These are phyloP conservation scores for Himalopsyche phryganea DNA, from an alignment of 1,140 invertebrate species.

Conservation along the genomic window DNA sequence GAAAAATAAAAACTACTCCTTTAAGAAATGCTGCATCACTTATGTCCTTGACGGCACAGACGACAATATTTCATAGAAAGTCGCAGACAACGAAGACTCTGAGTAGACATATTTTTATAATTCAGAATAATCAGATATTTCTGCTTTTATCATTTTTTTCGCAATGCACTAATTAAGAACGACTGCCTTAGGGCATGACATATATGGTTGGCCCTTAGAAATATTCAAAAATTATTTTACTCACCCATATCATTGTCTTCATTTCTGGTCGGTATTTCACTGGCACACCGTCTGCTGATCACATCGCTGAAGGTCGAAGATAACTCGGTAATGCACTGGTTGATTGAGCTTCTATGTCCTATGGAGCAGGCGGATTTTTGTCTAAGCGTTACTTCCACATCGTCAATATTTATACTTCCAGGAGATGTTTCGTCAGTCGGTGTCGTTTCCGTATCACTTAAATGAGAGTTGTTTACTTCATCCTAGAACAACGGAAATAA, in stretches of 20 bases:
- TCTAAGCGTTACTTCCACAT: constrained; percentile 45
- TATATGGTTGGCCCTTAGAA: no score
- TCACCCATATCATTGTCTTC: constrained; percentile 19
- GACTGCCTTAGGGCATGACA: no score
- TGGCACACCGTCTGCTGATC: constrained; percentile 44
- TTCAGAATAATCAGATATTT: no score
- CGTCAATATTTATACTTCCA: constrained; percentile 34
- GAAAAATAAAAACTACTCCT: no score
- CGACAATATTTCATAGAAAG: no score
- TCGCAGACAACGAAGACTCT: no score
- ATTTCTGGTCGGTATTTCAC: constrained; percentile 43
- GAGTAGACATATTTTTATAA: no score
- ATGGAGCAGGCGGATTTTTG: constrained; percentile 37
- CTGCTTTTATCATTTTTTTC: no score
- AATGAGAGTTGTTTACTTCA: constrained; percentile 5
- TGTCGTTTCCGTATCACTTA: not conserved
- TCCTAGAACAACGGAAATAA: constrained; percentile 9
- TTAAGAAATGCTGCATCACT: no score
- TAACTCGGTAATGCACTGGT: constrained; percentile 64
- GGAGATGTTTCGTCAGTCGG: not conserved
- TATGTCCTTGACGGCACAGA: no score
- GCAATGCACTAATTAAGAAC: no score
- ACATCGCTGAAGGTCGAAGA: constrained; percentile 51
- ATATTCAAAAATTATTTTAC: no score
- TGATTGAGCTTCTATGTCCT: constrained; percentile 52